Base-by-base conservation (phyloP, 2,888 invertebrate species). In the Ernsta delagoae region DNA sequence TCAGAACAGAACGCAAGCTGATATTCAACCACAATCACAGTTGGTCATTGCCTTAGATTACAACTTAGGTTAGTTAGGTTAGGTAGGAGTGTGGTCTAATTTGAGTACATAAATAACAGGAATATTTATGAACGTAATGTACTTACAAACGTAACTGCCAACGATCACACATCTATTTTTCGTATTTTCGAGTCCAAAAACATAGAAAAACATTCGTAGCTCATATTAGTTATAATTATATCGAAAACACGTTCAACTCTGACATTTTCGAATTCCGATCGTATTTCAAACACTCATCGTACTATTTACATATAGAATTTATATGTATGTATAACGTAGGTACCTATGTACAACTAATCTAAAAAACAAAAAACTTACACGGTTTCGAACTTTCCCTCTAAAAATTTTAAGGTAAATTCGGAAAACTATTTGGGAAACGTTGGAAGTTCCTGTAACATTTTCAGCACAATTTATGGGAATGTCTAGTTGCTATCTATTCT, bases 401-500 rank as follows among this genome's bases (percentile, higher is more conserved):
- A 16, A 16, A 16, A 16, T 16, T 16, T 16, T 16, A 16, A 1
- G 16, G 16, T 16, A 53, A 24, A 53, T 53, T 53, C 24, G 16
- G 53, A 53, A 24, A 53, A 53, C 24, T 24, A 9, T 53, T 53
- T 16, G 16, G 24, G 24, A 24, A 53, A 53, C 24, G 3, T 24
- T 1, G 24, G 24, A 24, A 8, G 24, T 16, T 24, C 24, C 8
- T 4, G 53, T 8, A 12, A 16, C 8, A 53, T 53, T 53, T 9
- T 24, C 16, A 16, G 8, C 53, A 9, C 24, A 24, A 53, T 53
- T 53, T 57, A 57, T 39, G 57, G 12, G 34, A 57, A 57, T 39
- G 39, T 57, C 57, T 57, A 39, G n/a, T 12, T 8, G 12, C n/a
- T 57, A 39, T 12, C 57, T 12, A 57, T 57, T 57, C 39, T 57